A percentile compares a stretch with the other conserved stretches of the same genome.
phyloP scores from a whole-genome alignment of 2,888 invertebrate genomes.

The Nemurella pictetii region DNA sequence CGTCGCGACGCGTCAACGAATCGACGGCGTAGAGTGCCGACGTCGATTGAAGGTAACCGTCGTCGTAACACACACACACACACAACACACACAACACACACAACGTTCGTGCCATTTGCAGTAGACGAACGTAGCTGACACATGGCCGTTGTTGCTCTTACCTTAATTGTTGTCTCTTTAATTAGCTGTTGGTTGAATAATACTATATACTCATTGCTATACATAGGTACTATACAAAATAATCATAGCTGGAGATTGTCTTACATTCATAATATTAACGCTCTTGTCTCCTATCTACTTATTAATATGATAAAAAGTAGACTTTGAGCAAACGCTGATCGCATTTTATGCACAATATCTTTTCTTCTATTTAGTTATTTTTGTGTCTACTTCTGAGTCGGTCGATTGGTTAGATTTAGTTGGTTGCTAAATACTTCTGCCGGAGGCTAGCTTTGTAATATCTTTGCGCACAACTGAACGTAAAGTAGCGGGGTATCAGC shows the following conservation, averaged over 20 bases:
- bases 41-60: slow-evolving; percentile 7
- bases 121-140: background rate
- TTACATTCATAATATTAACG: background rate
- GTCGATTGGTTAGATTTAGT: background rate
- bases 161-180: background rate
- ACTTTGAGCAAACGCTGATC: background rate
- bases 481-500: background rate
- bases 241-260: background rate
- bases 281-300: background rate
- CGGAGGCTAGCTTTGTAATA: background rate
- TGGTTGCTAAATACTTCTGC: background rate
- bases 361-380: background rate
- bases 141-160: background rate
- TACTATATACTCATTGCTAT: background rate
- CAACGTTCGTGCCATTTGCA: background rate
- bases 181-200: background rate
- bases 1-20: background rate
- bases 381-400: background rate
- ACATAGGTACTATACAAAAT: background rate
- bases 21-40: slow-evolving; percentile 1
- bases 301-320: background rate
- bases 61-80: background rate
- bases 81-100: background rate
- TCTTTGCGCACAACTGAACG: background rate
- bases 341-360: background rate